These are phyloP conservation scores for Gasteruption jaculator DNA, from an alignment of 2,888 invertebrate genomes.

Conservation along the genomic window DNA sequence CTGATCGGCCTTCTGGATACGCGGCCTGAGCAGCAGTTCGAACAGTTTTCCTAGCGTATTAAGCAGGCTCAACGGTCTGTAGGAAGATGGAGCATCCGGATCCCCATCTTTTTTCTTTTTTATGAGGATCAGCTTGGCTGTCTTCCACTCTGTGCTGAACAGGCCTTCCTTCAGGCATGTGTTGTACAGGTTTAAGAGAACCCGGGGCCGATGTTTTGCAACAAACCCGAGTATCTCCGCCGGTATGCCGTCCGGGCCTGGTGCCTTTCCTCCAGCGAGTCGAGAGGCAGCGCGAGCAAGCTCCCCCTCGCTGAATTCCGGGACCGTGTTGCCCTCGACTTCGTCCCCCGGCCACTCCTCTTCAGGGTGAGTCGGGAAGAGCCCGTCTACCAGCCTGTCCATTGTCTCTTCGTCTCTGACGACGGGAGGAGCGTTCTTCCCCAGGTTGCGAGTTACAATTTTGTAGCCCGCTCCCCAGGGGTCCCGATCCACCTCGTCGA, in stretches of 20 bases:
- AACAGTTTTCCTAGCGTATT: conserved; percentile 30
- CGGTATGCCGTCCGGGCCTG: conserved; percentile 12
- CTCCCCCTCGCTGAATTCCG: conserved; percentile 12
- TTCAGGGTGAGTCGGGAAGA: conserved; percentile 17
- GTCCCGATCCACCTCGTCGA: conserved; percentile 24
- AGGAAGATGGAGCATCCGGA: conserved; percentile 19
- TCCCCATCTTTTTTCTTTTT: conserved; percentile 18
- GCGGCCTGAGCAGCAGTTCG: conserved; percentile 29
- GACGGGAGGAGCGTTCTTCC: conserved; percentile 1
- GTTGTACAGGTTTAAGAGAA: conserved; percentile 18
- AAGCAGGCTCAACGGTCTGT: conserved; percentile 32
- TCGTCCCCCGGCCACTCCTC: conserved; percentile 8
- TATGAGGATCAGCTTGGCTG: conserved; percentile 14
- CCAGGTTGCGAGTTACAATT: conserved; percentile 22
- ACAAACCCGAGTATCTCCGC: conserved; percentile 13
- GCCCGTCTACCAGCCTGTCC: conserved; percentile 14
- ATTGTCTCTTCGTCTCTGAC: conserved; percentile 14
- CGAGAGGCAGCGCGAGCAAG: conserved; percentile 11
- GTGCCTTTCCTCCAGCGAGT: conserved; percentile 2
- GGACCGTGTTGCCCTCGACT: not conserved
- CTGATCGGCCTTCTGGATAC: conserved; percentile 24
- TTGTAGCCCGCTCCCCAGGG: conserved; percentile 28
- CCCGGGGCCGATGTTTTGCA: conserved; percentile 8
- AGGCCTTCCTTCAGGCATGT: conserved; percentile 13
- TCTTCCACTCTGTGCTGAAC: conserved; percentile 13